Base-by-base conservation (phyloP, 2,888 invertebrate species). In the Platerodrilus igneus region DNA sequence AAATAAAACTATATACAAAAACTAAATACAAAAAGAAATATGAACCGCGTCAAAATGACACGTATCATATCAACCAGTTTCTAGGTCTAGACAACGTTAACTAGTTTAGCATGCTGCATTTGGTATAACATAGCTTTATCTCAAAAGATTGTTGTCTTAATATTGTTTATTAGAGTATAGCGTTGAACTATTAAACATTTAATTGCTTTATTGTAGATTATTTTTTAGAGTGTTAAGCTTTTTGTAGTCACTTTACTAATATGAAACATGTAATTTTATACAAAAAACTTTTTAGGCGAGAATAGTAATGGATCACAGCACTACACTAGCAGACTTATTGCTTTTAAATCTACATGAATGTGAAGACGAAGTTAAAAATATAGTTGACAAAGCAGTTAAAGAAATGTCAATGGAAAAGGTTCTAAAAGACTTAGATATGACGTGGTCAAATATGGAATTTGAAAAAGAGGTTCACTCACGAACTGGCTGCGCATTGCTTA, bases 371-470 rank as follows among this genome's bases (percentile, higher is more conserved):
- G 95, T 93, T 0, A 90, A 93, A 61, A 92, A 91, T 65, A 95
- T 96, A 56, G 96, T 96, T 5, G 96, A 96, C 66, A 95, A 95
- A 71, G 94, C 96, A 0, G 93, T 94, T 0, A 96, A 96, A 70
- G 96, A 96, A 73, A 93, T 94, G 90, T 90, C 92, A 2, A 96
- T 96, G 94, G 96, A 96, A 68, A 95, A 94, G 66, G 85, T 87
- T 37, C 74, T 96, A 31, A 80, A 88, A 51, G 95, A 96, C 59
- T 69, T 96, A 40, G 83, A 94, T 59, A 77, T 81, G 3, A 95
- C 92, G 1, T 96, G 96, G 92, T 85, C 89, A 26, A 77, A 80
- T 2, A 89, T 94, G 89, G 90, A 91, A 68, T 94, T 95, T 62
- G 87, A 89, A 57, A 83, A 89, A 68, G 94, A 95, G 67, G 72